These are phyloP conservation scores for Penaeus japonicus DNA, from an alignment of 1,140 invertebrate species.

Conservation along the genomic window DNA sequence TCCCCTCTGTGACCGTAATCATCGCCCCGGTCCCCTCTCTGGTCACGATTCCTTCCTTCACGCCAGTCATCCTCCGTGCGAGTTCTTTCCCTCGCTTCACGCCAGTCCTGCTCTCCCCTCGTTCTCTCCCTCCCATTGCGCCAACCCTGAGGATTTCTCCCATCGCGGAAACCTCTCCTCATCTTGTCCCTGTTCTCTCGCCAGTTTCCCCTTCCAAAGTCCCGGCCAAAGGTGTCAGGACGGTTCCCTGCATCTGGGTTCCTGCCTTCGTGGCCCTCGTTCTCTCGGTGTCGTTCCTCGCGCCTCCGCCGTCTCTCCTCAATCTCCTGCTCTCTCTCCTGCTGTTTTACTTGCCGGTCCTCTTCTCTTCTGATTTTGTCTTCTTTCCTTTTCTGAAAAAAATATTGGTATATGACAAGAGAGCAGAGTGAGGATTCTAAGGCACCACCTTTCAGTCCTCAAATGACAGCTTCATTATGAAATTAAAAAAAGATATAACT, in stretches of 20 bases:
- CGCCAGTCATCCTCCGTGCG: background rate
- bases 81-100: background rate
- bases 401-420: background rate
- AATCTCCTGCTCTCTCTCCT: conserved; percentile 58
- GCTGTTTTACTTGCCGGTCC: conserved; percentile 70
- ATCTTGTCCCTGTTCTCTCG: background rate
- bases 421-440: conserved; percentile 14
- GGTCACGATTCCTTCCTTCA: background rate
- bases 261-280: conserved; percentile 10
- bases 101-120: background rate
- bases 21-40: background rate
- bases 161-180: background rate
- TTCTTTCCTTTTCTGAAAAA: conserved; percentile 69
- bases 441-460: background rate
- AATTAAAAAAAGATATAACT: too few species aligned
- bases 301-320: conserved; percentile 55
- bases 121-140: background rate
- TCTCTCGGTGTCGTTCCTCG: conserved; percentile 47
- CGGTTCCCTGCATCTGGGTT: background rate
- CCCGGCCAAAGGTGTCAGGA: background rate
- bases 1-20: background rate
- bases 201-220: background rate
- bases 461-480: too few species aligned
- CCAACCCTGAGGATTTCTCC: background rate
- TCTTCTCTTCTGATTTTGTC: conserved; percentile 71